Conservation (phyloP, 2,888 invertebrate genomes). For the Leistus spinibarbis region DNA sequence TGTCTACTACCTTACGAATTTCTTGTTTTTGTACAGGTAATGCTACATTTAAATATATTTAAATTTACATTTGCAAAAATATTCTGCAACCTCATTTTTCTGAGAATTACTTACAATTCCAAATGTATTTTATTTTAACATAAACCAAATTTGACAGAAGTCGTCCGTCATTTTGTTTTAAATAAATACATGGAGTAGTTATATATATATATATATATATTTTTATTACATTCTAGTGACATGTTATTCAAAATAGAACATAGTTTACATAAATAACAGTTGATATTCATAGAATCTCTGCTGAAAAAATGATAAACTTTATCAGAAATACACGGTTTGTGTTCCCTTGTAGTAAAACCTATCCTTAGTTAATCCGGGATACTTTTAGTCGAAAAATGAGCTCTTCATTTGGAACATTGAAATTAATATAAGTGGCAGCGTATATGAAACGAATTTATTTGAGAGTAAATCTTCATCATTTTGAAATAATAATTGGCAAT, state of each 20-base stretch:
- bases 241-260: not conserved
- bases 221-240: not conserved
- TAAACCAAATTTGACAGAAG: not conserved
- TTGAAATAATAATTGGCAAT: conserved; percentile 26
- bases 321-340: too few relatives aligned
- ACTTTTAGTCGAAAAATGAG: too few relatives aligned
- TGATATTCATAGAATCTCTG: too few relatives aligned
- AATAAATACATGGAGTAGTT: not conserved
- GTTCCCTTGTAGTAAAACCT: too few relatives aligned
- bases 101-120: not conserved
- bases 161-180: not conserved
- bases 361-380: too few relatives aligned
- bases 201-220: not conserved
- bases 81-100: not conserved
- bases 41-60: too few relatives aligned
- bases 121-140: not conserved
- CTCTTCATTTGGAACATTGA: too few relatives aligned
- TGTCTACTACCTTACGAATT: not conserved
- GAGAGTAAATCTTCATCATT: not conserved
- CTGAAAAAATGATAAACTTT: too few relatives aligned
- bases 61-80: not conserved
- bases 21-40: not conserved
- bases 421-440: too few relatives aligned
- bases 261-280: not conserved
- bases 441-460: not conserved